Conservation (phyloP, 2,888 invertebrate species). For the Archaeoteleia sp. region DNA sequence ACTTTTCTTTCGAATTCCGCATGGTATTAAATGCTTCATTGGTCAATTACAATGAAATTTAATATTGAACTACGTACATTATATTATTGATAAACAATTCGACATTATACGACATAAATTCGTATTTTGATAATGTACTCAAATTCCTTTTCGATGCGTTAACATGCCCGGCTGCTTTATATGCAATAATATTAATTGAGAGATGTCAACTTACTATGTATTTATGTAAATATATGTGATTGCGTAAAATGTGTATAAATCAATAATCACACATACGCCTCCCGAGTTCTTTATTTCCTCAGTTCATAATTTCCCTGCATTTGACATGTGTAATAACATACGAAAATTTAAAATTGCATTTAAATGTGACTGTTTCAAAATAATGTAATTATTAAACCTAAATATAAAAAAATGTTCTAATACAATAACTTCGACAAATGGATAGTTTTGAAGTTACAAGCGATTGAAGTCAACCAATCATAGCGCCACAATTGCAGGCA, state of each 20-base stretch:
- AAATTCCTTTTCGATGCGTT: neutral
- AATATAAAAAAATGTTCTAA: no score
- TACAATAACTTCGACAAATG: no score
- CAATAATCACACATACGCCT: neutral
- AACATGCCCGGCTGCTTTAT: neutral
- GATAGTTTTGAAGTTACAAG: no score
- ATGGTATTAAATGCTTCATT: slow-evolving; percentile 9
- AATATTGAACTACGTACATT: neutral
- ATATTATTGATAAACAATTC: neutral
- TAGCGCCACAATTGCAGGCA: no score
- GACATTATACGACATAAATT: no score
- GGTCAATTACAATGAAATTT: neutral
- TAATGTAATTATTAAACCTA: no score
- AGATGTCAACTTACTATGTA: neutral
- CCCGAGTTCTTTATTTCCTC: neutral
- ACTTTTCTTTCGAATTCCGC: neutral
- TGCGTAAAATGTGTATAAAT: neutral
- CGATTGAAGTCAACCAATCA: no score
- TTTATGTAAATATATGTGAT: neutral
- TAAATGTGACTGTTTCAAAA: no score
- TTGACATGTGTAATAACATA: neutral
- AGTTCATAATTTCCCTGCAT: neutral
- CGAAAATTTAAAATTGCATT: neutral
- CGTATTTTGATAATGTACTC: no score
- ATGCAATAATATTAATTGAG: neutral